These are phyloP conservation scores for Tiliacea citrago DNA, from an alignment of 2,888 invertebrate species.

Conservation along the genomic window DNA sequence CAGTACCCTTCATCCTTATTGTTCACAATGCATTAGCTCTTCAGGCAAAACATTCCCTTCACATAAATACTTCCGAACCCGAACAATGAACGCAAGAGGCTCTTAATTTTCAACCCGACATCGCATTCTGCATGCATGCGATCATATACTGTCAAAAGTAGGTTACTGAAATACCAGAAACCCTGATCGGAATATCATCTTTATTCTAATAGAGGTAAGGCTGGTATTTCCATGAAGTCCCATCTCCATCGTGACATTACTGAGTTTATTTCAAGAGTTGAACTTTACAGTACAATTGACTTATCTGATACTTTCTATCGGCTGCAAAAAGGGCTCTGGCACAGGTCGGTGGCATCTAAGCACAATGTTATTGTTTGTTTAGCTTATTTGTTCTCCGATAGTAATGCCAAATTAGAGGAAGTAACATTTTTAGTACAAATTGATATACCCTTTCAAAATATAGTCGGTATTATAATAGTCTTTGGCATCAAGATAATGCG, in stretches of 20 bases:
- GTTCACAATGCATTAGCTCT: constrained; percentile 10
- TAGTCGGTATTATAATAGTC: not conserved
- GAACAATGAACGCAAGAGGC: constrained; percentile 57
- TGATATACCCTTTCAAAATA: not conserved
- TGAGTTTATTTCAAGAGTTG: constrained; percentile 81
- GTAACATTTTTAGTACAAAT: not conserved
- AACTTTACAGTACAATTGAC: constrained; percentile 80
- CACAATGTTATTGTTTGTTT: constrained; percentile 38
- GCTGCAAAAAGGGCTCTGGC: constrained; percentile 56
- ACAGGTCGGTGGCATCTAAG: constrained; percentile 53
- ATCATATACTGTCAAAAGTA: constrained; percentile 62
- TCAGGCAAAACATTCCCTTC: constrained; percentile 22
- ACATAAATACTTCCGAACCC: constrained; percentile 52
- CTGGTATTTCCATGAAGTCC: constrained; percentile 36
- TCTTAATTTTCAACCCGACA: constrained; percentile 51
- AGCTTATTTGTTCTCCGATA: constrained; percentile 14
- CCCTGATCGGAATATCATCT: constrained; percentile 41
- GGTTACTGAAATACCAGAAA: constrained; percentile 68
- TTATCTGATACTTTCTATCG: constrained; percentile 78
- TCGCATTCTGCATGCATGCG: constrained; percentile 61
- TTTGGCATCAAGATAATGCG: not conserved
- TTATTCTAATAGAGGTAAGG: constrained; percentile 29
- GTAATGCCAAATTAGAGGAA: constrained; percentile 4
- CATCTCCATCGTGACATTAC: constrained; percentile 73
- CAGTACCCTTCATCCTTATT: not conserved